These are phyloP conservation scores for Danio rerio DNA, from an alignment of 2,113 vertebrate species.

Conservation along the genomic window GRCz12tu NC_133188.1:13549501-13550000, in stretches of 20 bases:
- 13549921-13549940: no score
- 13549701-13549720: slow-evolving; percentile 18
- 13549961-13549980: no score
- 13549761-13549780: slow-evolving; percentile 24
- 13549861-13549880: not conserved
- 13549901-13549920: no score
- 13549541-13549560: slow-evolving; percentile 40
- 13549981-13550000: no score
- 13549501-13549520: slow-evolving; percentile 66
- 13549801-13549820: slow-evolving; percentile 35
- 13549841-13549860: slow-evolving; percentile 25
- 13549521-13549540: slow-evolving; percentile 34
- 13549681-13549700: slow-evolving; percentile 32
- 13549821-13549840: slow-evolving; percentile 30
- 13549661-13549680: slow-evolving; percentile 33
- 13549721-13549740: not conserved
- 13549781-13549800: slow-evolving; percentile 38
- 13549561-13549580: slow-evolving; percentile 58
- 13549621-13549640: slow-evolving; percentile 19
- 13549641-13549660: slow-evolving; percentile 19
- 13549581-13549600: slow-evolving; percentile 45
- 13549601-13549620: slow-evolving; percentile 29
- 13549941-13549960: no score
- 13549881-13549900: not conserved
- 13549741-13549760: slow-evolving; percentile 2